Evolutionary conservation across 2,888 invertebrate species (phyloP), one percentile per base, ranked within the genome.

Genomic region (Polietes domitor): DNA sequence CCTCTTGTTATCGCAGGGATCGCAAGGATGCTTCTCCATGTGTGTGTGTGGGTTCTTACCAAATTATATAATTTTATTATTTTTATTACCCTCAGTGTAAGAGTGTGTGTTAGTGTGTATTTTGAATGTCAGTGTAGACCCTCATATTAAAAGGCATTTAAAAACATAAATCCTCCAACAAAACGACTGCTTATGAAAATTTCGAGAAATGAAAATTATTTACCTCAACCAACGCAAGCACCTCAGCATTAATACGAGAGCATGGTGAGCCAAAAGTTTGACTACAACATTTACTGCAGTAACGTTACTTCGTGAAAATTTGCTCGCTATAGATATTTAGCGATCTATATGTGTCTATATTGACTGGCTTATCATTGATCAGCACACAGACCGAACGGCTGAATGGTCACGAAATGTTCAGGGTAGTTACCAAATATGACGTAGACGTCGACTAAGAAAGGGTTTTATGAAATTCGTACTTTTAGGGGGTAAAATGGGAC

Each of bases 101-200:
- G 21, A 32, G 70, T 32, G 81, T 80, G 32, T 63, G 55, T 41
- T 77, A 74, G n/a, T 47, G 21, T 32, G 50, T 50, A 72, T 72
- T 53, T 32, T 55, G 19, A 43, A 73, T 15, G n/a, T 4, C 68
- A 68, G 43, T 43, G 43, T 68, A 87, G 86, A 86, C 88, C 87
- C 87, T 87, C 88, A 89, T 89, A 90, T 89, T 89, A 89, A 90
- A 89, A 89, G 89, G 87, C 89, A 89, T 89, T 89, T 89, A 89
- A 89, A 89, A 89, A 88, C 89, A 89, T 90, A 89, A 89, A 90
- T 90, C 89, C 89, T 88, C 87, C 87, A 88, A 88, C 88, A 88
- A 89, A 88, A 89, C 88, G 88, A 89, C 90, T 89, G 89, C 88
- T 89, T 89, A 90, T 89, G 89, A 89, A 89, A 89, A 89, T 90